Base-by-base conservation (phyloP, 2,888 invertebrate genomes). In the Adelognathus sp. region DNA sequence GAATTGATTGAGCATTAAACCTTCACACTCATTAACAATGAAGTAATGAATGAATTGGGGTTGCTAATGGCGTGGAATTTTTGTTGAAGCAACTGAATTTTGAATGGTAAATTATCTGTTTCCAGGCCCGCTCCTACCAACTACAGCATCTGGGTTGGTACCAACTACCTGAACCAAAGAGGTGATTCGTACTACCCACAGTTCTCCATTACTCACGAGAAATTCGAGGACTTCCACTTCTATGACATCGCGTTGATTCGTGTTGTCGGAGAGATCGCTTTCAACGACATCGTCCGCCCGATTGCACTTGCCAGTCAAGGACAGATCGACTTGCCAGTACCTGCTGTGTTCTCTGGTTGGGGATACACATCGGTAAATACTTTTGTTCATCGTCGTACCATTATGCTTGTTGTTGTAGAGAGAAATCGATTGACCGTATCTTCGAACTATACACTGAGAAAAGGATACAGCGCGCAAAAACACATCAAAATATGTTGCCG, bases 181-280 rank as follows among this genome's bases (percentile, higher is more conserved):
- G 83, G 82, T 7, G 76, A 82, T 31, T 9, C 1, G 6, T 76
- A 84, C 24, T 7, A 50, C 1, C 36, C 63, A 3, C 54, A 72
- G 3, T 71, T 60, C 11, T 11, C 41, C 18, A 52, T 63, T 0
- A 60, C 71, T 11, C 86, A 88, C 14, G 2, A 70, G 0, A 11
- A 41, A 0, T 88, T 66, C 60, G 39, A 50, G 46, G 0, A 29
- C 0, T 0, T 6, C 0, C 1, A 0, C 0, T 56, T 82, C 11
- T 81, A 89, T 61, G 88, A 89, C 21, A 60, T 89, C 3, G 88
- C 83, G 4, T 31, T 89, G n/a, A 64, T 88, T 24, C 83, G 81
- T 11, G 63, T 89, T 1, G n/a, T 46, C 0, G 74, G 18, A 4
- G 64, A 82, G 29, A 82, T 89, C 6, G 39, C 6, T 5, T 86